Percentiles rank a stretch among this genome's conserved stretches.
Conservation (phyloP, 37 sponge, comb jelly and placozoan species). For the Halisarca cf. caerulea region DNA sequence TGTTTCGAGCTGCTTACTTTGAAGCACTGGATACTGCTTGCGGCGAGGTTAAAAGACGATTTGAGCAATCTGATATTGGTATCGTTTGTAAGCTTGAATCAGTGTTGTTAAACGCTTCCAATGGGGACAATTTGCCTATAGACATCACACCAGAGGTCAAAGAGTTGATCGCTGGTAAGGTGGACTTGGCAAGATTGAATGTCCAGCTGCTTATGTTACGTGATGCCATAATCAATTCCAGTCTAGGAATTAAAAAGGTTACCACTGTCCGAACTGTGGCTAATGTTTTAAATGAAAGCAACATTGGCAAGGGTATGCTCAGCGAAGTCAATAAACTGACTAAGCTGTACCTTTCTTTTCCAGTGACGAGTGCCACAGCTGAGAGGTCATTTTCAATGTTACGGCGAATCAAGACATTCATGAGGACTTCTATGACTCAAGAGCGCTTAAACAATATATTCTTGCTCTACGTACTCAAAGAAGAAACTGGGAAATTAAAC, state of each 20-base stretch:
- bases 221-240: conserved; percentile 24
- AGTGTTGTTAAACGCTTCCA: conserved; percentile 44
- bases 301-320: conserved; percentile 25
- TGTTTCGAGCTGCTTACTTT: conserved; percentile 39
- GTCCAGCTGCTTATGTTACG: conserved; percentile 48
- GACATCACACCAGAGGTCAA: conserved; percentile 21
- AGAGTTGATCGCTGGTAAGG: conserved; percentile 47
- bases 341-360: conserved; percentile 63
- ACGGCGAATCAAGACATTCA: conserved; percentile 39
- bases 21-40: conserved; percentile 42
- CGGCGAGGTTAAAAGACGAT: conserved; percentile 36
- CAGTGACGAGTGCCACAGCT: conserved; percentile 66
- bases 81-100: too few species aligned
- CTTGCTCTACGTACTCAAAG: neutral
- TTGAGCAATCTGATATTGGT: too few species aligned
- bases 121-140: conserved; percentile 32
- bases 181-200: conserved; percentile 35
- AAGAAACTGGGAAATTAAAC: neutral
- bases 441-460: conserved; percentile 16
- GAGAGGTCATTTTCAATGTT: conserved; percentile 62
- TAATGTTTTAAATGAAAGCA: neutral
- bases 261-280: neutral
- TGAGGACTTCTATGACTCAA: conserved; percentile 58
- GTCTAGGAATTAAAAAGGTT: neutral
- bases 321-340: conserved; percentile 37